Evolutionary conservation across 2,797 vertebrate genomes (phyloP).

Genomic region (Sparidentex hasta): DNA sequence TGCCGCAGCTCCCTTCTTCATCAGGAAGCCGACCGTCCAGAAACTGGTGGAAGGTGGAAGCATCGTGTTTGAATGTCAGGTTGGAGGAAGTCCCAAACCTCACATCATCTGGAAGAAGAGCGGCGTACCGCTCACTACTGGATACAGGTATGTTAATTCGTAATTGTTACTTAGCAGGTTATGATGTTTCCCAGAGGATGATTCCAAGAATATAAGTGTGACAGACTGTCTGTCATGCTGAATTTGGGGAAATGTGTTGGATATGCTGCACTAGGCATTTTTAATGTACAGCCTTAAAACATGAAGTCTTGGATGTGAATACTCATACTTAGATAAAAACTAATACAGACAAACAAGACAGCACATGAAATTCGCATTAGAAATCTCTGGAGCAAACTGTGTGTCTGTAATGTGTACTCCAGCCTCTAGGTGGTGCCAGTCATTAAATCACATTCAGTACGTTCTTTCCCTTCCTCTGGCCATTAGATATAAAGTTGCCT

Average conservation of each 20-base stretch:
- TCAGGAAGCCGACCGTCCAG: conserved; percentile 89
- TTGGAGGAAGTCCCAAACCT: conserved; percentile 93
- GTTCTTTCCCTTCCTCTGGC: not conserved
- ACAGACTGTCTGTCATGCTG: no score
- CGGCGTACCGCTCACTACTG: conserved; percentile 91
- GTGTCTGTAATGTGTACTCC: not conserved
- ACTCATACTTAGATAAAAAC: no score
- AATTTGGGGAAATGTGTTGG: no score
- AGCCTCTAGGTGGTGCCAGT: not conserved
- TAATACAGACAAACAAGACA: no score
- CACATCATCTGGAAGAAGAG: conserved; percentile 97
- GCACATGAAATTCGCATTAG: no score
- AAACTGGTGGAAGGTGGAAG: conserved; percentile 94
- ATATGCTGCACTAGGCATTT: no score
- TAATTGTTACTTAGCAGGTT: not conserved
- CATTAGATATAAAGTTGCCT: conserved; percentile 86
- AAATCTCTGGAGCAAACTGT: no score
- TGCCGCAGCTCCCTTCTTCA: conserved; percentile 89
- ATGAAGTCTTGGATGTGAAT: no score
- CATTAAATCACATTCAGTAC: not conserved
- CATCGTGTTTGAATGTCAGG: conserved; percentile 92
- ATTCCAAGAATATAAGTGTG: not conserved
- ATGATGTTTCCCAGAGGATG: not conserved
- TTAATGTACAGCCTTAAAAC: no score
- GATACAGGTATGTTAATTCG: conserved; percentile 89